These are phyloP conservation scores for Setophaga kirtlandii DNA, from an alignment of 2,113 vertebrate genomes.

Conservation along the genomic window DNA sequence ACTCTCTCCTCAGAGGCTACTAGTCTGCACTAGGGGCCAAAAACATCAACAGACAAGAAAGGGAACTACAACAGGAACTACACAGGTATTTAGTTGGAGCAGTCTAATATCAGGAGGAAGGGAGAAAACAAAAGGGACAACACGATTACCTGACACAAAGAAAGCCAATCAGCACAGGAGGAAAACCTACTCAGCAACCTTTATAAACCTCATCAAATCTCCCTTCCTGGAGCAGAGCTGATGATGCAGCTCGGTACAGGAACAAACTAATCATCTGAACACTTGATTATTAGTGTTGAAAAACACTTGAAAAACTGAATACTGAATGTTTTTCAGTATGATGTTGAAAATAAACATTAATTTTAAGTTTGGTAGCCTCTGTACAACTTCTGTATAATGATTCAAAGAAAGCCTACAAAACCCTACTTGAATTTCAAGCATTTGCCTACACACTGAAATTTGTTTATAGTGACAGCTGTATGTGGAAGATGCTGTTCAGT, in stretches of 20 bases:
- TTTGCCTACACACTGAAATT: fast-evolving
- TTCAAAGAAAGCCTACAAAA: not conserved
- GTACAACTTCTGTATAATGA: not conserved
- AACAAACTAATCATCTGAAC: not conserved
- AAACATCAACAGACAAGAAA: not conserved
- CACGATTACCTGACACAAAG: not conserved
- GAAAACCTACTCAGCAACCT: not conserved
- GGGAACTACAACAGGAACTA: not conserved
- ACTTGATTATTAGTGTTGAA: not conserved
- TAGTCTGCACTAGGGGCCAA: not conserved
- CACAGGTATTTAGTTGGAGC: not conserved
- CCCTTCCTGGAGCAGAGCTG: not conserved
- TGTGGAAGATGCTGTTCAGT: not conserved
- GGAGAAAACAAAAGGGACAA: not conserved
- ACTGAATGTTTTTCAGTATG: not conserved
- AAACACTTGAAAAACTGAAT: not conserved
- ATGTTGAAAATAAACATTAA: not conserved
- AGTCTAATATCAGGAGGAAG: not conserved
- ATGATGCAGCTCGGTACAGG: not conserved
- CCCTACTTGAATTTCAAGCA: not conserved
- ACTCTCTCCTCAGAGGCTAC: not conserved
- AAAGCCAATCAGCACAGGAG: not conserved
- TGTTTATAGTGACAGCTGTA: not conserved
- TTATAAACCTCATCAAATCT: not conserved
- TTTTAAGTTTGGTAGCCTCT: not conserved